phyloP scores from a whole-genome alignment of 2,797 vertebrate genomes.

The Rhynchotus rufescens region DNA sequence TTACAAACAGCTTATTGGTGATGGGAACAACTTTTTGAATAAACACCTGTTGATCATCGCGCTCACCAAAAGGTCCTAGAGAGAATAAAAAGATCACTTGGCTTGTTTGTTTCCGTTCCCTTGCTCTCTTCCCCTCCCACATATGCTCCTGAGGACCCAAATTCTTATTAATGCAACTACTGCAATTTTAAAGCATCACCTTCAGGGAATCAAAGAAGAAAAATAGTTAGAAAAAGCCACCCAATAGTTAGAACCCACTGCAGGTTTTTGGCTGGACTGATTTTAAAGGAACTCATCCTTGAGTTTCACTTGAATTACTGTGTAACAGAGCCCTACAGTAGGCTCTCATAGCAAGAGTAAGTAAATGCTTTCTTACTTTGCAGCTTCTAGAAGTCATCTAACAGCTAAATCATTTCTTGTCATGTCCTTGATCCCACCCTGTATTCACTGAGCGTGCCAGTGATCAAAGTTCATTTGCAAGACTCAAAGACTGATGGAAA shows the following conservation, averaged over 20 bases:
- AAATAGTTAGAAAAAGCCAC: not conserved
- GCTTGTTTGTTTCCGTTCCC: not conserved
- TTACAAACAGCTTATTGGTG: conserved; percentile 95
- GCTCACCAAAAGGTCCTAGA: conserved; percentile 95
- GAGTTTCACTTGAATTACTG: not conserved
- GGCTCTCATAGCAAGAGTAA: not conserved
- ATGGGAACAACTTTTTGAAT: conserved; percentile 99
- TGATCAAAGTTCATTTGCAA: conserved; percentile 13
- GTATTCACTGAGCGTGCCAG: not conserved
- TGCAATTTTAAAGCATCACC: not conserved
- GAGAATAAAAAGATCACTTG: not conserved
- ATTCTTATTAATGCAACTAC: not conserved
- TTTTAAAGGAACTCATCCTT: not conserved
- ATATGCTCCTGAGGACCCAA: not conserved
- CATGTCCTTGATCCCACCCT: not conserved
- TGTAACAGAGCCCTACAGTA: not conserved
- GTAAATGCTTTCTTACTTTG: not conserved
- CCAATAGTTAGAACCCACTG: not conserved
- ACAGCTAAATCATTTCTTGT: not conserved
- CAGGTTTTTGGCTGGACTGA: not conserved
- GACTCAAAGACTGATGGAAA: not conserved
- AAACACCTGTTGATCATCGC: conserved; percentile 98
- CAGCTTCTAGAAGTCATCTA: not conserved
- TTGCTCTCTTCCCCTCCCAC: not conserved
- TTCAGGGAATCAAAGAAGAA: not conserved